Conservation (phyloP, 2,888 invertebrate species). For the Epistrophe grossulariae region DNA sequence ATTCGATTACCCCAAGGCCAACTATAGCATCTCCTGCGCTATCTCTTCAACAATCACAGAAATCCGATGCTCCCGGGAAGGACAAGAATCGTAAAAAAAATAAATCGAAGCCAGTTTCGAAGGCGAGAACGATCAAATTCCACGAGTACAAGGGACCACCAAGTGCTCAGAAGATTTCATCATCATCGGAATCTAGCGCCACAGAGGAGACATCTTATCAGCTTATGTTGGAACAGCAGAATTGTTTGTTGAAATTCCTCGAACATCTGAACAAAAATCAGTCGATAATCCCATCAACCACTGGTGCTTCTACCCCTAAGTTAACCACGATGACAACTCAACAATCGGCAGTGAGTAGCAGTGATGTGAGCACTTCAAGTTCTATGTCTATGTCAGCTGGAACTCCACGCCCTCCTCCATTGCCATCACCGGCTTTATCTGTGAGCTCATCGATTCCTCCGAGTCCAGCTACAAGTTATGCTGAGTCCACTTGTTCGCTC, state of each 20-base stretch:
- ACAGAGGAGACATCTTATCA: constrained; percentile 93
- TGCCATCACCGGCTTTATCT: constrained; percentile 85
- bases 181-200: constrained; percentile 84
- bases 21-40: constrained; percentile 84
- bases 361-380: constrained; percentile 77
- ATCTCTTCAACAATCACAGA: constrained; percentile 81
- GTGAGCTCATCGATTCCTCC: constrained; percentile 83
- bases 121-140: constrained; percentile 96
- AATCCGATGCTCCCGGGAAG: constrained; percentile 88
- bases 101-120: constrained; percentile 91
- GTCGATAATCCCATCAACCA: constrained; percentile 88
- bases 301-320: constrained; percentile 77
- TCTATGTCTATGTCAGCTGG: constrained; percentile 79
- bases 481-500: constrained; percentile 80
- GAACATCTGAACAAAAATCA: constrained; percentile 92
- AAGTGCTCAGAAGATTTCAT: constrained; percentile 87
- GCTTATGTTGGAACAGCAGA: constrained; percentile 95
- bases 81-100: constrained; percentile 93
- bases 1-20: constrained; percentile 85
- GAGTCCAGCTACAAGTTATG: constrained; percentile 82
- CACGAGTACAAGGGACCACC: constrained; percentile 98
- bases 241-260: constrained; percentile 94
- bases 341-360: constrained; percentile 72
- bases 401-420: constrained; percentile 82
- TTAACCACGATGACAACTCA: constrained; percentile 78